Evolutionary conservation across 2,797 vertebrate species (phyloP).

Genomic region (Synaphobranchus kaupii): DNA sequence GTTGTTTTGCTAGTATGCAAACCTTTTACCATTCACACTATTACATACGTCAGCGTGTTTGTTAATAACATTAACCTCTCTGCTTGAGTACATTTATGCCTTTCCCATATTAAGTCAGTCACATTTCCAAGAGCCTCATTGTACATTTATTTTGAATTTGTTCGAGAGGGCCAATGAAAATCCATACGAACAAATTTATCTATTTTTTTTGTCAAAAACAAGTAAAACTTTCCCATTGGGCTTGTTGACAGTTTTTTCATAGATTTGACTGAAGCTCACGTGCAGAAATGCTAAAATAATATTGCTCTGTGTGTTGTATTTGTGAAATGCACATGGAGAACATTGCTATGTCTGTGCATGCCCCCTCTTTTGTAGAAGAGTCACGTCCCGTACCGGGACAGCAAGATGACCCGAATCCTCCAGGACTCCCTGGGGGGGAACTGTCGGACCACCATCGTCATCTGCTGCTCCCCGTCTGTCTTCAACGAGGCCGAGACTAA

Average conservation of each 20-base stretch:
- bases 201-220: background rate
- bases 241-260: background rate
- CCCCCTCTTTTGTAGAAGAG: conserved; percentile 75
- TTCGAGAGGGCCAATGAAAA: background rate
- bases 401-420: conserved; percentile 95
- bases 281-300: background rate
- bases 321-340: background rate
- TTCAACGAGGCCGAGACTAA: conserved; percentile 94
- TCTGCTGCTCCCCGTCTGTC: conserved; percentile 90
- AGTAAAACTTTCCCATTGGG: background rate
- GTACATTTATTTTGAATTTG: too few species aligned
- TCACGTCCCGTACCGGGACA: conserved; percentile 88
- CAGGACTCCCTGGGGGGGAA: conserved; percentile 94
- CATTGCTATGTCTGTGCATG: background rate
- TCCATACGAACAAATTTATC: too few species aligned
- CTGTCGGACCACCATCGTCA: conserved; percentile 92
- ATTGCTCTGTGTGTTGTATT: background rate
- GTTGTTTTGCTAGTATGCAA: background rate
- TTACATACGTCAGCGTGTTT: background rate
- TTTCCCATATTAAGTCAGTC: too few species aligned
- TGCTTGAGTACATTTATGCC: too few species aligned
- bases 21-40: background rate
- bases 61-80: background rate
- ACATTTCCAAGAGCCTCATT: too few species aligned
- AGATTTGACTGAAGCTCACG: background rate